phyloP scores from a whole-genome alignment of 64 coral and sea anemone genomes.

The Platygyra sinensis region DNA sequence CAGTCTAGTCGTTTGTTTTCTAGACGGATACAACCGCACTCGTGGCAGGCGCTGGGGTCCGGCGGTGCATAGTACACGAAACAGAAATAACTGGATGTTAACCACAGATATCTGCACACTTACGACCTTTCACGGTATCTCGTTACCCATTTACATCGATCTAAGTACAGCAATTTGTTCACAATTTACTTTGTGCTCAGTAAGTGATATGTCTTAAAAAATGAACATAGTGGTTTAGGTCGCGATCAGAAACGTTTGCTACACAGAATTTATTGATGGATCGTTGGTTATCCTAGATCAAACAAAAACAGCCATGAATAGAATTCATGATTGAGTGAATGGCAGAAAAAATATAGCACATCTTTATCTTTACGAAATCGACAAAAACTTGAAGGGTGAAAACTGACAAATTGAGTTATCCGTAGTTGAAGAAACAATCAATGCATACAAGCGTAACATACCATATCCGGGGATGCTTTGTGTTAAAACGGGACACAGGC shows the following conservation, averaged over 20 bases:
- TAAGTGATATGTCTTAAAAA: background rate
- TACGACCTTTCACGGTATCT: too few relatives aligned
- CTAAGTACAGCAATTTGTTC: background rate
- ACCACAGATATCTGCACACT: too few relatives aligned
- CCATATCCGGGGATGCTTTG: conserved; percentile 27
- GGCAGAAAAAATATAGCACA: background rate
- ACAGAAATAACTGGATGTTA: too few relatives aligned
- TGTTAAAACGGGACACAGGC: background rate
- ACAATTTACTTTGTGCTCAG: background rate
- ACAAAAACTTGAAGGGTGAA: background rate
- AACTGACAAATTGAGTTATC: background rate
- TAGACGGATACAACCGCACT: too few relatives aligned
- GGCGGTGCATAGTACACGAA: too few relatives aligned
- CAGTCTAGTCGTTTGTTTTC: too few relatives aligned
- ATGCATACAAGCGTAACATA: background rate
- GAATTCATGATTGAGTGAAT: background rate
- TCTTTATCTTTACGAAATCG: background rate
- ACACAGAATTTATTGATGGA: background rate
- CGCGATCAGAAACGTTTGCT: background rate
- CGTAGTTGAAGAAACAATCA: background rate
- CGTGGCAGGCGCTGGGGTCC: too few relatives aligned
- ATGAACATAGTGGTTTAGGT: background rate
- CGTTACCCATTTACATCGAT: too few relatives aligned
- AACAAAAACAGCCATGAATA: background rate
- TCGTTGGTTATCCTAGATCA: background rate